Evolutionary conservation across 2,888 invertebrate species (phyloP), one percentile per base, ranked within the genome.

Genomic region (Eilema depressum): DNA sequence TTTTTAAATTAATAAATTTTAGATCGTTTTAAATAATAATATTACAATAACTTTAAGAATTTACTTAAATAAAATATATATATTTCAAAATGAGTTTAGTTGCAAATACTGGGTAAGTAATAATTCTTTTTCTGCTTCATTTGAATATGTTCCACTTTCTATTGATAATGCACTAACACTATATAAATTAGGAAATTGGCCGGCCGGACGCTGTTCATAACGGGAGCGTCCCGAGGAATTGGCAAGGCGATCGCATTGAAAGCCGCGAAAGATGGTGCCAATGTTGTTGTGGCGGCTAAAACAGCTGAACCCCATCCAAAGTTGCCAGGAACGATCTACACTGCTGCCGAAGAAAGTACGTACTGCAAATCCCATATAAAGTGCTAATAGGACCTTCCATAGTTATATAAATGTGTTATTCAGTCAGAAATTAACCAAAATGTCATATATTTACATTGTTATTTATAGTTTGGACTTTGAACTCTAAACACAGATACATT

Each of bases 151-250:
- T 71, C 79, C 63, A 75, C 75, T 78, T 75, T 76, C 73, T 79
- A 75, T 69, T 60, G 77, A 74, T 74, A 73, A 80, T 80, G 77
- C 66, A 68, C 25, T 75, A 70, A 78, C 73, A 20, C 66, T 84
- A 76, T 89, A 26, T 75, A 69, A 78, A 79, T 83, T 80, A 95
- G 95, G 83, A 95, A 96, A 91, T 89, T 96, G 77, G 98, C 98
- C 78, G 99, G 99, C 2, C 97, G 97, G 80, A 99, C 99, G 2
- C 93, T 99, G 69, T 99, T 99, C 86, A 98, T 99, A 79, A 99
- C 99, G 37, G 99, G 99, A 62, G 99, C 98, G 23, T 99, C 99
- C 68, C 96, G 99, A 83, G 99, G 99, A 37, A 99, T 99, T 86
- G 99, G 99, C 0, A 98, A 99, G 93, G 98, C 97, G 23, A 99